A percentile compares a stretch with the other conserved stretches of the same genome.
Conservation (phyloP, 1,140 invertebrate species). For the Drosophila kepulauana region DNA sequence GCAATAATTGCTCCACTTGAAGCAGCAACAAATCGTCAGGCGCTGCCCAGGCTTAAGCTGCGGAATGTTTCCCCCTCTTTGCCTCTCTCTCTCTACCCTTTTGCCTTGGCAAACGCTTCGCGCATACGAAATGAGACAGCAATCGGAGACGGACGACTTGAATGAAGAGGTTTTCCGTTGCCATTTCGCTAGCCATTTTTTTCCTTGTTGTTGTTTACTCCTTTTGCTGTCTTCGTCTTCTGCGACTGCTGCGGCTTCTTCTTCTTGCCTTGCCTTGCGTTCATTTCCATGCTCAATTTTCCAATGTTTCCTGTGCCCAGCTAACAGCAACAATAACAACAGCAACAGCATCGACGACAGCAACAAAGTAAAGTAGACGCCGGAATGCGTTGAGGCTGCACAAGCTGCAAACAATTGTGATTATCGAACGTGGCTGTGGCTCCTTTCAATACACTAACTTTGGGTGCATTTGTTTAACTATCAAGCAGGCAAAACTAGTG, state of each 20-base stretch:
- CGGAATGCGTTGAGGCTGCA: constrained; percentile 73
- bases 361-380: constrained; percentile 46
- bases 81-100: no score
- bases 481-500: background rate
- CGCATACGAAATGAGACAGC: constrained; percentile 81
- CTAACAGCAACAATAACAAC: constrained; percentile 53
- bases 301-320: constrained; percentile 79
- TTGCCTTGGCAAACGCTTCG: constrained; percentile 57
- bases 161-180: constrained; percentile 82
- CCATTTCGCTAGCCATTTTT: constrained; percentile 68
- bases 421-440: constrained; percentile 68
- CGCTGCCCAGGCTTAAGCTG: constrained; percentile 26
- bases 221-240: constrained; percentile 32
- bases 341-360: constrained; percentile 53
- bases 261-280: constrained; percentile 33
- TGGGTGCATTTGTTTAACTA: background rate
- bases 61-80: constrained; percentile 47
- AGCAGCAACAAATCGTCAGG: constrained; percentile 50
- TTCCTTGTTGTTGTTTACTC: constrained; percentile 26
- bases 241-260: constrained; percentile 1
- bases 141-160: constrained; percentile 53
- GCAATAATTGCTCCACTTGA: constrained; percentile 59
- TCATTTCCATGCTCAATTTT: constrained; percentile 83
- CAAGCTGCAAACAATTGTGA: constrained; percentile 82
- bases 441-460: constrained; percentile 35